These are phyloP conservation scores for Alligator mississippiensis DNA, from an alignment of 2,113 vertebrate genomes.

Conservation along the genomic window DNA sequence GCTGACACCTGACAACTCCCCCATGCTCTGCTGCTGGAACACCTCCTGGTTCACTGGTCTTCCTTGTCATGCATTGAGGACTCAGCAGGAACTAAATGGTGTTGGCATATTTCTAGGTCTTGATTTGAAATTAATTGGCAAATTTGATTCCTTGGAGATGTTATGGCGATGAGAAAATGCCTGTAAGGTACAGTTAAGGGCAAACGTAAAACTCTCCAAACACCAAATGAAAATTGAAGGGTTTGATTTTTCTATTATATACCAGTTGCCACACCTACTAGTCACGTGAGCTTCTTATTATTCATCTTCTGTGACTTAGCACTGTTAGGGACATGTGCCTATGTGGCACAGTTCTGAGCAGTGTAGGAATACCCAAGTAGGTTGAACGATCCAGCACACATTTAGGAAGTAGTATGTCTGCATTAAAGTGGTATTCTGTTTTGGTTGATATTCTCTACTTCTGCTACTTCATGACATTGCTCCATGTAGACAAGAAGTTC, in stretches of 20 bases:
- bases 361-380: no score
- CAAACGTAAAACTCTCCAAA: not conserved
- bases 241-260: not conserved
- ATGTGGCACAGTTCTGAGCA: no score
- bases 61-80: not conserved
- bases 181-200: not conserved
- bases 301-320: not conserved
- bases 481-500: no score
- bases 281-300: not conserved
- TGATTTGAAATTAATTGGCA: conserved; percentile 36
- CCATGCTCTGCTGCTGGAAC: not conserved
- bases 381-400: no score
- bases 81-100: conserved; percentile 13
- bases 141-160: conserved; percentile 9
- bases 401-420: no score
- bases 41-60: not conserved
- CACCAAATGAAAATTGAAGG: not conserved
- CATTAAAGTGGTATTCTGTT: no score
- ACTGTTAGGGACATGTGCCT: accelerated
- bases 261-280: not conserved
- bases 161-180: conserved; percentile 4
- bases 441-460: no score
- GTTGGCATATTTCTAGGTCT: not conserved
- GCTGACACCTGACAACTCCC: conserved; percentile 38
- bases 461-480: no score